Base-by-base conservation (phyloP, 1,140 invertebrate species). In the silkworm (Bombyx mori) region DNA sequence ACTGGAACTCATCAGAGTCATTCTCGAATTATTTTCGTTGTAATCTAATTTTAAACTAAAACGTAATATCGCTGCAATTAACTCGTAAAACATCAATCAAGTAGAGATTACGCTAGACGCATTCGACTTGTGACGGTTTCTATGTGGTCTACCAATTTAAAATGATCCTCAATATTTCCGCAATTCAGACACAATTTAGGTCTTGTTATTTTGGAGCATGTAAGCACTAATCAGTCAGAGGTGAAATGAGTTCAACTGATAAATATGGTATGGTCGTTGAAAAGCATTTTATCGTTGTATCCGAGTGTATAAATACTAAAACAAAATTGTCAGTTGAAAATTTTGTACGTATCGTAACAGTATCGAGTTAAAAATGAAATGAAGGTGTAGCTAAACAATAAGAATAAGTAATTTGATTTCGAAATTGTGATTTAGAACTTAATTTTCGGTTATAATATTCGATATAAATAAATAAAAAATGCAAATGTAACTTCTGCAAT, bases 151-250 rank as follows among this genome's bases (percentile, higher is more conserved):
- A 35, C 26, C 26, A 35, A 35, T 35, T 35, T 35, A 35, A 35
- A 35, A 35, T 35, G 26, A 35, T 35, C 2, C 26, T 35, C 4
- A 35, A 35, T 35, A 35, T 35, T 35, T 35, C 2, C 26, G 4
- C 26, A 35, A 35, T 35, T 35, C 26, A 35, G 26, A 35, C 2
- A 35, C 26, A 35, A 35, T 35, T 26, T 26, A 58, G 60, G 52
- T 68, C 67, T 63, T 47, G 48, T 42, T 56, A 42, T 49, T 54
- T 18, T 66, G 70, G 68, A 64, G 42, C 42, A 57, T 49, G 51
- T 71, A 76, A 69, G 66, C 72, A 67, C 67, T 71, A 74, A 81
- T 81, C 77, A 77, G 75, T 77, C 66, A 78, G 60, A 77, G 78
- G 74, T 75, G 66, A 66, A 45, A 52, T 50, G 58, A 71, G 77